phyloP scores from a whole-genome alignment of 2,113 vertebrate genomes.

The Pelobates fuscus region DNA sequence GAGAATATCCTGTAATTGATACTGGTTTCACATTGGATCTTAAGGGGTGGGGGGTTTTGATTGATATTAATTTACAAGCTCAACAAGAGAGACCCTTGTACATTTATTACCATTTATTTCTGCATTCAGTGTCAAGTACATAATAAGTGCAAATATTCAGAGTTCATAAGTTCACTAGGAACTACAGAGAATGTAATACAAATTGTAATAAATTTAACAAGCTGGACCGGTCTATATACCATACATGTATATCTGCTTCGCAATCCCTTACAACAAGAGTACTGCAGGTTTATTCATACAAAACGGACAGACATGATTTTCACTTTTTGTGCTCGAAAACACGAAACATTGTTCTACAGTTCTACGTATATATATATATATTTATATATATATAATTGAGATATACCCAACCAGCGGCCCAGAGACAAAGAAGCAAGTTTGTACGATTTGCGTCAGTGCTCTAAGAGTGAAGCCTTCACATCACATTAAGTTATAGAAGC shows the following conservation, averaged over 20 bases:
- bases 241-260: slow-evolving; percentile 84
- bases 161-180: slow-evolving; percentile 90
- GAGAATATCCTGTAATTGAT: not conserved
- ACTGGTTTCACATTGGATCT: not conserved
- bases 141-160: slow-evolving; percentile 95
- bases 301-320: slow-evolving; percentile 87
- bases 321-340: slow-evolving; percentile 88
- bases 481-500: slow-evolving; percentile 83
- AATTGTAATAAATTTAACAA: slow-evolving; percentile 93
- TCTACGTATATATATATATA: slow-evolving; percentile 85
- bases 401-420: slow-evolving; percentile 85
- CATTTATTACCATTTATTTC: slow-evolving; percentile 99
- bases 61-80: slow-evolving; percentile 3
- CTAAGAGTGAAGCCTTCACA: slow-evolving; percentile 79
- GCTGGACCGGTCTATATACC: slow-evolving; percentile 87
- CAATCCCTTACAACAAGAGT: slow-evolving; percentile 86
- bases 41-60: not conserved
- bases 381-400: slow-evolving; percentile 85
- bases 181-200: slow-evolving; percentile 95
- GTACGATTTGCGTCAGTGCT: slow-evolving; percentile 82
- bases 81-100: slow-evolving; percentile 63
- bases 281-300: slow-evolving; percentile 88
- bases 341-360: slow-evolving; percentile 78
- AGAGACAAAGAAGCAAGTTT: slow-evolving; percentile 85
- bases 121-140: slow-evolving; percentile 97